Base-by-base conservation (phyloP, 2,888 invertebrate genomes). In the Physocephala rufipes region DNA sequence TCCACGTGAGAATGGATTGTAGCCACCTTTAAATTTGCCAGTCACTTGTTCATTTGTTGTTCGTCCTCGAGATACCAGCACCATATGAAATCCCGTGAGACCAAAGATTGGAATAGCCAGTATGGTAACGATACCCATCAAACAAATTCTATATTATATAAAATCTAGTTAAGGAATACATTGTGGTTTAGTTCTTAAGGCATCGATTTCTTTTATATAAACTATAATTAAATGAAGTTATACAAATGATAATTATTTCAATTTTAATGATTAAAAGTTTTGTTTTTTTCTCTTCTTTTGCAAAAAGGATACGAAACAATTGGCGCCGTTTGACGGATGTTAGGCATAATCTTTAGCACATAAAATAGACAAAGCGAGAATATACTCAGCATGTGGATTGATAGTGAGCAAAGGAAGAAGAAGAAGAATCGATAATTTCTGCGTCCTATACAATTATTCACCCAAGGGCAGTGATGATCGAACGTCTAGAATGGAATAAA, bases 41-140 rank as follows among this genome's bases (percentile, higher is more conserved):
- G 99, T 99, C 74, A 99, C 99, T 90, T 99, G 99, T 88, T 99
- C 99, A 88, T 99, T 99, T 76, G 99, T 99, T 71, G 99, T 99
- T 77, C 99, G 90, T 51, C 99, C 99, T 74, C 98, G 89, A 36
- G 96, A 94, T 69, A 99, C 97, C 78, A 99, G 90, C 81, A 99
- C 94, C 89, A 98, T 93, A 87, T 99, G 99, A 88, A 99, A 99
- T 74, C 96, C 96, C 74, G 99, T 98, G 83, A 99, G 89, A 78
- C 99, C 99, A 87, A 97, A 93, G 80, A 99, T 97, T 74, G 99
- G 99, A 85, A 99, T 95, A 82, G 97, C 93, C 80, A 99, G 89
- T 76, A 99, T 86, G 45, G 93, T 92, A 84, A 97, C 95, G 80
- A 98, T 90, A 78, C 93, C 94, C 93, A 98, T 95, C 83, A 97